Evolutionary conservation across 1,140 invertebrate species (phyloP).

Genomic region (Glossosoma conforme): DNA sequence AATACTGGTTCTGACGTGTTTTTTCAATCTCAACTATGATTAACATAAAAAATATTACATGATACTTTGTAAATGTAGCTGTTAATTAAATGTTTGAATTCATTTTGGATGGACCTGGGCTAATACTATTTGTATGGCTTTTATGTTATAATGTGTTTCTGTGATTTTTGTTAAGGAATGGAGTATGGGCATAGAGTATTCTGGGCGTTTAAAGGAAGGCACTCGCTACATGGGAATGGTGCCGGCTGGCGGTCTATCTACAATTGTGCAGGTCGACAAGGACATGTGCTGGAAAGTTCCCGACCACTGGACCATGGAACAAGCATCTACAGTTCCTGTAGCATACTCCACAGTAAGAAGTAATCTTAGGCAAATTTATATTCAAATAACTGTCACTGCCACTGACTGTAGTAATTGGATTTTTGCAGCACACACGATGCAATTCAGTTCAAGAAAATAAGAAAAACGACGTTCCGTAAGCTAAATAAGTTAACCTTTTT

Average conservation of each 20-base stretch:
- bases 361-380: no score
- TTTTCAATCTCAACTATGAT: no score
- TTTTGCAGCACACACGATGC: no score
- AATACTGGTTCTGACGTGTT: no score
- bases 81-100: neutral
- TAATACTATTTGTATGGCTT: neutral
- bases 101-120: neutral
- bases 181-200: conserved; percentile 91
- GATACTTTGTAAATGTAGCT: no score
- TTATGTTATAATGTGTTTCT: neutral
- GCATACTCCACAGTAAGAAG: conserved; percentile 77
- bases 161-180: conserved; percentile 71
- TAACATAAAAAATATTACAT: no score
- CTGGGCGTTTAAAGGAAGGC: conserved; percentile 71
- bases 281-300: conserved; percentile 90
- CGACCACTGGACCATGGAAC: conserved; percentile 79
- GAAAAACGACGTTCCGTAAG: no score
- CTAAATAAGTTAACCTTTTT: no score
- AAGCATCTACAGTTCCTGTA: conserved; percentile 91
- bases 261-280: conserved; percentile 76
- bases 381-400: no score
- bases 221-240: conserved; percentile 91
- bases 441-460: no score
- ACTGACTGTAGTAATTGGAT: no score
- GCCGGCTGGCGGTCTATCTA: conserved; percentile 84